Conservation (phyloP, 2,797 vertebrate species). For the Todus mexicanus region DNA sequence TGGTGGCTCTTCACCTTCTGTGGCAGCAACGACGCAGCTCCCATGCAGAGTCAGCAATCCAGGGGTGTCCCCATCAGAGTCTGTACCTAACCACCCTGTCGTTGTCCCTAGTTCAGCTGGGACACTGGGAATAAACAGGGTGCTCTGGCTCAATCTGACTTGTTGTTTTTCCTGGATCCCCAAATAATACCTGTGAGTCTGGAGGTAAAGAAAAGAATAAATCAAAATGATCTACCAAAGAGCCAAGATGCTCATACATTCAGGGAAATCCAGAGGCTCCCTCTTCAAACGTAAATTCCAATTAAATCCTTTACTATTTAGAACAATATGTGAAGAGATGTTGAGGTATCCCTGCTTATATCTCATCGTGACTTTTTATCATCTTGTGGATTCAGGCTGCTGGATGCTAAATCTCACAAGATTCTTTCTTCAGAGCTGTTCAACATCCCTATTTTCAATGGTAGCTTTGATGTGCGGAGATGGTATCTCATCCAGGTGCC, state of each 20-base stretch:
- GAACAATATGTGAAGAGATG: background rate
- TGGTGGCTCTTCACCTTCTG: background rate
- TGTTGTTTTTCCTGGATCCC: background rate
- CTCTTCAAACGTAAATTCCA: background rate
- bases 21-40: background rate
- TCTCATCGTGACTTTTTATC: background rate
- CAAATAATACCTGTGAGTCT: background rate
- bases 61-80: accelerated
- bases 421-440: background rate
- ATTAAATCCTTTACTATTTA: background rate
- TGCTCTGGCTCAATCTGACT: background rate
- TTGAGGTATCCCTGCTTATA: background rate
- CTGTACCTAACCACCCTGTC: background rate
- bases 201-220: background rate
- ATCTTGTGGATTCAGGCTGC: background rate
- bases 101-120: background rate
- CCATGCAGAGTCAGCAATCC: accelerated
- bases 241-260: background rate
- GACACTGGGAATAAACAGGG: background rate
- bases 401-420: background rate
- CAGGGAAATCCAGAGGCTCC: background rate
- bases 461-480: background rate
- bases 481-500: background rate
- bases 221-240: background rate
- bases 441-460: background rate